These are phyloP conservation scores for Agapostemon virescens DNA, from an alignment of 2,888 invertebrate genomes.

Conservation along the genomic window DNA sequence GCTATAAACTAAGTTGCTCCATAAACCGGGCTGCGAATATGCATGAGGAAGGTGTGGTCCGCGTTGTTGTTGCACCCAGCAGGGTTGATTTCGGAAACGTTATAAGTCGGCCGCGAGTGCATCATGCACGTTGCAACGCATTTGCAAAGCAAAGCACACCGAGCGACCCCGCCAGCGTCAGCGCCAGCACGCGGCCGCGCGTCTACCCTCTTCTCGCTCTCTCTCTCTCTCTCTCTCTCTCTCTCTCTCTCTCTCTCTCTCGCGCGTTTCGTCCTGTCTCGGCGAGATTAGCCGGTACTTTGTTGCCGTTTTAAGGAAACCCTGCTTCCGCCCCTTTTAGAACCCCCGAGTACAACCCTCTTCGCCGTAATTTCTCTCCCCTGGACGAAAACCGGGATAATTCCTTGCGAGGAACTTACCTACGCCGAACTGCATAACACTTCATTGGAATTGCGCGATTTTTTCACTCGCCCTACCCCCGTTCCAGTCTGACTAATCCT, in stretches of 20 bases:
- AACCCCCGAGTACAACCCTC: not conserved
- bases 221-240: too few relatives aligned
- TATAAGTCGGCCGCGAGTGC: constrained; percentile 72
- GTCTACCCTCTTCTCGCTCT: not conserved
- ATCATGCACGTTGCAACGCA: constrained; percentile 68
- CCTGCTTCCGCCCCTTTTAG: constrained; percentile 19
- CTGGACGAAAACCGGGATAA: not conserved
- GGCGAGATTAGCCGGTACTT: constrained; percentile 49
- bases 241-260: too few relatives aligned
- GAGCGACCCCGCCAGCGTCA: not conserved
- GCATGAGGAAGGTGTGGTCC: constrained; percentile 76
- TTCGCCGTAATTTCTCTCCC: not conserved
- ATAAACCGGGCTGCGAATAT: constrained; percentile 74
- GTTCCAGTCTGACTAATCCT: not conserved
- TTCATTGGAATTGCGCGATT: not conserved
- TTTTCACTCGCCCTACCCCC: not conserved
- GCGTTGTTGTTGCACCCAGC: constrained; percentile 62
- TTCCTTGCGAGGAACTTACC: not conserved
- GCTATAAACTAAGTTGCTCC: constrained; percentile 69
- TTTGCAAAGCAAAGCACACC: constrained; percentile 75
- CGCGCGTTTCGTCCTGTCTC: constrained; percentile 36
- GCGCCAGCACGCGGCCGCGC: not conserved
- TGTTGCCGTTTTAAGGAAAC: constrained; percentile 49
- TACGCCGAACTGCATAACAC: not conserved
- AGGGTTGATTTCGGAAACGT: constrained; percentile 75